phyloP scores from a whole-genome alignment of 2,113 vertebrate genomes.

The Mus spicilegus region DNA sequence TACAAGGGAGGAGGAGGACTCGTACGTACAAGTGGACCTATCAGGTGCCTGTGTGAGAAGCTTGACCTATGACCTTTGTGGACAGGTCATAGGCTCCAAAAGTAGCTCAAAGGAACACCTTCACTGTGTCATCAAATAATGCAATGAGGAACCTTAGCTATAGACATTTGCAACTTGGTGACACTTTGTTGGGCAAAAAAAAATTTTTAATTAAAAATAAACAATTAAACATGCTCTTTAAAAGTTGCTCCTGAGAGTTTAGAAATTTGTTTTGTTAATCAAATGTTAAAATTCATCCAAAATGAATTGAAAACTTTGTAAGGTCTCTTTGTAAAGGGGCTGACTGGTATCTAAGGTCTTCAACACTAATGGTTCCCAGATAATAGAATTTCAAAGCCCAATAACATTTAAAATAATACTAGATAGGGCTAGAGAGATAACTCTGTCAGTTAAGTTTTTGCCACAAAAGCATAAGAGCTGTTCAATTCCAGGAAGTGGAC shows the following conservation, averaged over 20 bases:
- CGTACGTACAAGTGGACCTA: neutral
- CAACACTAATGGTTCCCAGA: slow-evolving; percentile 18
- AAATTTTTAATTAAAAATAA: neutral
- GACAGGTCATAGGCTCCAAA: neutral
- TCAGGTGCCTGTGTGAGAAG: neutral
- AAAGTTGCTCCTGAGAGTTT: slow-evolving; percentile 1
- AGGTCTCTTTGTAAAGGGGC: neutral
- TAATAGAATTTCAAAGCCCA: slow-evolving; percentile 32
- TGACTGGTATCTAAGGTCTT: neutral
- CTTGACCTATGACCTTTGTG: neutral
- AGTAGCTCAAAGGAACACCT: neutral
- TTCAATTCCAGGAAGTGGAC: neutral
- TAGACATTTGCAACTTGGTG: neutral
- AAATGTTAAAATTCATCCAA: slow-evolving; percentile 33
- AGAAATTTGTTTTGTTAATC: neutral
- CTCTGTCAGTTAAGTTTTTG: neutral
- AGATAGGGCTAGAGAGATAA: neutral
- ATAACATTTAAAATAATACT: slow-evolving; percentile 40
- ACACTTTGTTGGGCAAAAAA: neutral
- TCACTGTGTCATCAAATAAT: neutral
- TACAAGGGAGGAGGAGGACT: neutral
- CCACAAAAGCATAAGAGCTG: neutral
- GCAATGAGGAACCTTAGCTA: neutral
- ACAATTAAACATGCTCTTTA: neutral
- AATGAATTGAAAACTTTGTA: neutral